phyloP scores from a whole-genome alignment of 2,888 invertebrate species.

The Steinernema scapterisci region DNA sequence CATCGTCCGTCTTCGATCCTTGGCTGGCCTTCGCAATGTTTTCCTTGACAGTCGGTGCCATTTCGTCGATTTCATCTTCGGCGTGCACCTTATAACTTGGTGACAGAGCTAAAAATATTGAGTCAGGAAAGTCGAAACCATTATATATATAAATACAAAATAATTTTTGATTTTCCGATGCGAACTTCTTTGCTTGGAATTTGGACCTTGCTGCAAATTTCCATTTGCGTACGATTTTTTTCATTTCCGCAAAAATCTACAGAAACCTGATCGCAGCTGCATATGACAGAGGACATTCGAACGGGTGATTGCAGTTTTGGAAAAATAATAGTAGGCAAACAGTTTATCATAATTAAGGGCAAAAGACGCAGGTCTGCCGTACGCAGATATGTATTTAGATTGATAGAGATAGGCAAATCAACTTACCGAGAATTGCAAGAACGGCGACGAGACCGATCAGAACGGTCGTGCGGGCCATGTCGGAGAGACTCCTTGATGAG shows the following conservation, averaged over 20 bases:
- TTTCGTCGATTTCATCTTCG: constrained; percentile 61
- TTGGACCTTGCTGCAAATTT: too few species aligned
- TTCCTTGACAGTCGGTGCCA: constrained; percentile 74
- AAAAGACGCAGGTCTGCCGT: too few species aligned
- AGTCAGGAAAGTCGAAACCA: too few species aligned
- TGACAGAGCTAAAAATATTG: not conserved
- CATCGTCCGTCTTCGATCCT: constrained; percentile 89
- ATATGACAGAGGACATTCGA: too few species aligned
- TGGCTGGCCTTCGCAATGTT: constrained; percentile 81
- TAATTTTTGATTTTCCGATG: too few species aligned
- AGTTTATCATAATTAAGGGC: too few species aligned
- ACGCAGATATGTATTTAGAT: not conserved
- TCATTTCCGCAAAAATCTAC: too few species aligned
- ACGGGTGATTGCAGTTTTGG: too few species aligned
- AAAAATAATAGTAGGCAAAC: too few species aligned
- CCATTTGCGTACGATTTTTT: not conserved
- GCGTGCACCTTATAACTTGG: constrained; percentile 37
- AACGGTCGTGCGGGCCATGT: constrained; percentile 36
- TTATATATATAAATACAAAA: too few species aligned
- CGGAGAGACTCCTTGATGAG: not conserved
- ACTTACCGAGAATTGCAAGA: constrained; percentile 43
- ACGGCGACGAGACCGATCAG: constrained; percentile 39
- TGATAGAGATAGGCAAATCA: not conserved
- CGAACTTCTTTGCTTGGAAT: too few species aligned
- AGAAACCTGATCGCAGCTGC: too few species aligned